Evolutionary conservation across 2,113 vertebrate genomes (phyloP).

Genomic region (Dipodomys merriami): DNA sequence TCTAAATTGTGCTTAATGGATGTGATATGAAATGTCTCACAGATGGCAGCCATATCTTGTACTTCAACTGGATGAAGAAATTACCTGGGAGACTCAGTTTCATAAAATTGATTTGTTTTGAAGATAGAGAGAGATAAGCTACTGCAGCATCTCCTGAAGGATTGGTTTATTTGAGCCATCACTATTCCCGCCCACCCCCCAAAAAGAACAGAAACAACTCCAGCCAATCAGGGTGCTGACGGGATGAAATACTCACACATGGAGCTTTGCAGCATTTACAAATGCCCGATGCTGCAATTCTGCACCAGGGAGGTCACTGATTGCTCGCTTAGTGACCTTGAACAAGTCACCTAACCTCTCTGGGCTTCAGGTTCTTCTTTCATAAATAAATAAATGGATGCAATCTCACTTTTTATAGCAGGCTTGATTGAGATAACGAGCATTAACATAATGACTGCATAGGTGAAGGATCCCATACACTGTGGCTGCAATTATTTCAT

Average conservation of each 20-base stretch:
- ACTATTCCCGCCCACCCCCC: neutral
- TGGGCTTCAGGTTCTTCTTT: neutral
- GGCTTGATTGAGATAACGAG: neutral
- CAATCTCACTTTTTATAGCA: neutral
- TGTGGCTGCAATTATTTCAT: neutral
- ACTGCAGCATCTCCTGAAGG: neutral
- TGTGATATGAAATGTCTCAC: neutral
- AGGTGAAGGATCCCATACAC: neutral
- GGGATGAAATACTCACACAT: neutral
- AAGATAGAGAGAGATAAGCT: neutral
- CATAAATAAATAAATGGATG: neutral
- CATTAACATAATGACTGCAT: neutral
- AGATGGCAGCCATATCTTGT: neutral
- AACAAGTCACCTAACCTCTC: neutral
- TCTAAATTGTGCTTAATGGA: neutral
- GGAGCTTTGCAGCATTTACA: neutral
- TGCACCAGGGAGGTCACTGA: neutral
- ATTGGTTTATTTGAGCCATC: neutral
- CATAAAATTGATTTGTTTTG: conserved; percentile 2
- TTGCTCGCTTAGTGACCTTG: neutral
- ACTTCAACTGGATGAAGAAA: neutral
- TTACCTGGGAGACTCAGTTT: neutral
- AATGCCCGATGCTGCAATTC: neutral
- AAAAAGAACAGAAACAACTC: neutral
- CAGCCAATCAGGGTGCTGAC: neutral